phyloP scores from a whole-genome alignment of 2,888 invertebrate genomes.

The Asteroscopus sphinx region DNA sequence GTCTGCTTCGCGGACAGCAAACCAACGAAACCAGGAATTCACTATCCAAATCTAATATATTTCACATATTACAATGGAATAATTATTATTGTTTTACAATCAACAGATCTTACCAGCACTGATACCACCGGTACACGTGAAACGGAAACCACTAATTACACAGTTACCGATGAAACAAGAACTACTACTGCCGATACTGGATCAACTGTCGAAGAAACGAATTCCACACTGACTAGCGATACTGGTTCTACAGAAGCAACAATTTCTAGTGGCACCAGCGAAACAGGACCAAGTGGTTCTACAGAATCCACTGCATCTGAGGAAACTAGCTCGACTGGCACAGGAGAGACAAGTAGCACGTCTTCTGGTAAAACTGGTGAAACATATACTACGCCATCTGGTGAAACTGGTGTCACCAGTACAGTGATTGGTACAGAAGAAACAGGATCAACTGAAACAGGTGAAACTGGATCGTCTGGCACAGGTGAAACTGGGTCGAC shows the following conservation, averaged over 20 bases:
- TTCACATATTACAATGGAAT: neutral
- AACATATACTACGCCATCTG: neutral
- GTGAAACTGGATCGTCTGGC: too few species aligned
- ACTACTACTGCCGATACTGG: neutral
- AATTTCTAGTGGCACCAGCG: slow-evolving; percentile 1
- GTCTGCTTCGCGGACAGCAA: too few species aligned
- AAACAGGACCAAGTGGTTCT: slow-evolving; percentile 5
- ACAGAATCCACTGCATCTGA: slow-evolving; percentile 19
- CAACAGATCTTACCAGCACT: neutral
- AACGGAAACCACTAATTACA: neutral
- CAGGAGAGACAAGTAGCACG: too few species aligned
- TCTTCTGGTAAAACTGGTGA: slow-evolving; percentile 1
- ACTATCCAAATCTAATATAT: too few species aligned
- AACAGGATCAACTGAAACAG: too few species aligned
- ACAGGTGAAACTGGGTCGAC: too few species aligned
- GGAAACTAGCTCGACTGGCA: slow-evolving; percentile 6
- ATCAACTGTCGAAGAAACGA: neutral
- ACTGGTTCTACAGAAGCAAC: neutral
- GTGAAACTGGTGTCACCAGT: too few species aligned
- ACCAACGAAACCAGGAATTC: too few species aligned
- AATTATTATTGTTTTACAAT: neutral
- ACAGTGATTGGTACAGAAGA: too few species aligned
- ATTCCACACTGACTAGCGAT: neutral
- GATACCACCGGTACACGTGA: neutral
- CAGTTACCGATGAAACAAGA: neutral